phyloP scores from a whole-genome alignment of 2,113 vertebrate species.

The Raja brachyura region DNA sequence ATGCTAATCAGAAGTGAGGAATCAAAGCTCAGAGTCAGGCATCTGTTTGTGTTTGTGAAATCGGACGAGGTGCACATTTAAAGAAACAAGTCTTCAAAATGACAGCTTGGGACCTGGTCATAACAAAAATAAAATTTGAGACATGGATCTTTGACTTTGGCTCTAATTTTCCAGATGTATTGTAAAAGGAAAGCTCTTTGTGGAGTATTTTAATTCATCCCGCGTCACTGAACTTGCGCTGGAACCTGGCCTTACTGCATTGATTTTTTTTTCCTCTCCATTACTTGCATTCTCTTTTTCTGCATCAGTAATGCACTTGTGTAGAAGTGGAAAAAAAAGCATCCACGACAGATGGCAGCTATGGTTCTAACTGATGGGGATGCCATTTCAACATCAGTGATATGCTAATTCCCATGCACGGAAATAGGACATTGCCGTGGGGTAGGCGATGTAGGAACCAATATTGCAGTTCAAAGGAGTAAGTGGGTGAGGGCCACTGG shows the following conservation, averaged over 20 bases:
- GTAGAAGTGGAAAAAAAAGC: neutral
- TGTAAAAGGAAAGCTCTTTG: neutral
- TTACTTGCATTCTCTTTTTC: neutral
- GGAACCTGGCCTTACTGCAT: neutral
- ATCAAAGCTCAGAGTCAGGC: neutral
- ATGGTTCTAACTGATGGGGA: neutral
- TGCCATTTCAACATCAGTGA: neutral
- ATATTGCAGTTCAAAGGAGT: neutral
- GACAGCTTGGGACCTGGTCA: slow-evolving; percentile 22
- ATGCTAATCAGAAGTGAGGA: slow-evolving; percentile 7
- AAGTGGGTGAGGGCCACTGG: neutral
- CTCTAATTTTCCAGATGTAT: neutral
- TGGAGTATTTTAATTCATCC: neutral
- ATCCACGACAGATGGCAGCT: neutral
- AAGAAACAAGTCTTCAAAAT: neutral
- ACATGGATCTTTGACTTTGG: neutral
- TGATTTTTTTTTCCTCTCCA: neutral
- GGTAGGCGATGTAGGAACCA: neutral
- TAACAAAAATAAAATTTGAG: neutral
- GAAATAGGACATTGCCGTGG: neutral
- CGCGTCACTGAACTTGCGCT: neutral
- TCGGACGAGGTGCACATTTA: slow-evolving; percentile 2
- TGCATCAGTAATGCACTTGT: no score
- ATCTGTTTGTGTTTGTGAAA: neutral
- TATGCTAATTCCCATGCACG: neutral